Evolutionary conservation across 2,888 invertebrate genomes (phyloP).

Genomic region (Acleris laterana): DNA sequence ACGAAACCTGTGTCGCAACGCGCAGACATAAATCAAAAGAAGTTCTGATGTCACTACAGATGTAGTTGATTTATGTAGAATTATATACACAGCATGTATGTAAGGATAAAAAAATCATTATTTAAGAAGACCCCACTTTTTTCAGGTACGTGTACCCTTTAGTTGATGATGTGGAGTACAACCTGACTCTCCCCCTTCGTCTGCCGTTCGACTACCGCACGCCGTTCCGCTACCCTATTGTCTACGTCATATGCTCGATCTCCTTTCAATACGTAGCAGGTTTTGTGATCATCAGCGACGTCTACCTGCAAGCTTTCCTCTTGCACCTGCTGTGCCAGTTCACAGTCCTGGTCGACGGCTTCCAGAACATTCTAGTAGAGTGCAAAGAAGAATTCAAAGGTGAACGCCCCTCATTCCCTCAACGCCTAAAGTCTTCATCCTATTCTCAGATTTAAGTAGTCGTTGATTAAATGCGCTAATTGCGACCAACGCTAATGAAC

Average conservation of each 20-base stretch:
- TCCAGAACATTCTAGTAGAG: slow-evolving; percentile 40
- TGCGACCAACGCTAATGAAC: slow-evolving; percentile 10
- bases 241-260: slow-evolving; percentile 34
- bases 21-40: too few relatives aligned
- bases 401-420: slow-evolving; percentile 2
- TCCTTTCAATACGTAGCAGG: slow-evolving; percentile 39
- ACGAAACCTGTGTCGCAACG: too few relatives aligned
- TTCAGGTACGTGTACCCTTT: slow-evolving; percentile 42
- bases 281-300: slow-evolving; percentile 42
- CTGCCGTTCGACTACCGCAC: slow-evolving; percentile 40
- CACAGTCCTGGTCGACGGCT: slow-evolving; percentile 40
- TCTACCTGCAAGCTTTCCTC: slow-evolving; percentile 41
- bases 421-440: not conserved
- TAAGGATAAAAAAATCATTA: too few relatives aligned
- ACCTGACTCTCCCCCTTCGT: slow-evolving; percentile 34
- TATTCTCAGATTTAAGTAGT: not conserved
- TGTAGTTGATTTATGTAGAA: too few relatives aligned
- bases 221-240: slow-evolving; percentile 37
- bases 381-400: slow-evolving; percentile 31
- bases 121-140: not conserved
- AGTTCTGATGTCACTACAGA: too few relatives aligned
- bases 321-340: slow-evolving; percentile 43
- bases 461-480: slow-evolving; percentile 20
- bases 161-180: slow-evolving; percentile 43
- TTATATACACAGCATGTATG: too few relatives aligned